These are phyloP conservation scores for Poeciliopsis gracilis DNA, from an alignment of 2,797 vertebrate species.

Conservation along the genomic window DNA sequence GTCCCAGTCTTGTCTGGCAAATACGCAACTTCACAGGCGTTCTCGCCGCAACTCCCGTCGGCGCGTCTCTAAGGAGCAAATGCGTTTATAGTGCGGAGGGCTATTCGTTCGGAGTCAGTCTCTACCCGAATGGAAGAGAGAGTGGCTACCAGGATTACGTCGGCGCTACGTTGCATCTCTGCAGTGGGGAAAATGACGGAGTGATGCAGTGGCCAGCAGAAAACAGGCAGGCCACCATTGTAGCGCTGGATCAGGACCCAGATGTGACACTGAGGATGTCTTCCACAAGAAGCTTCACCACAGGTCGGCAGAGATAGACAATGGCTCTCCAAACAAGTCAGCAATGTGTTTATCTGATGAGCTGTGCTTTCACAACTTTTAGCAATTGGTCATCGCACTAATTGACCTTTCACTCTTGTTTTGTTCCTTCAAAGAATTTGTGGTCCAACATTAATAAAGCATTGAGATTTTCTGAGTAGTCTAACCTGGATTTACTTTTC, in stretches of 20 bases:
- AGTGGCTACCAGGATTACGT: conserved; percentile 45
- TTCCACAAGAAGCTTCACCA: conserved; percentile 85
- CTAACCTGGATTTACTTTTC: background rate
- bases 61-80: conserved; percentile 30
- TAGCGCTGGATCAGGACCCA: conserved; percentile 86
- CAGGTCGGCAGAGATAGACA: conserved; percentile 49
- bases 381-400: background rate
- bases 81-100: conserved; percentile 88
- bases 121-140: conserved; percentile 75
- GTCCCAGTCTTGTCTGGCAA: conserved; percentile 86
- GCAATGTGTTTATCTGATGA: background rate
- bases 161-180: conserved; percentile 83
- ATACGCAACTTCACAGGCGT: conserved; percentile 80
- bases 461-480: background rate
- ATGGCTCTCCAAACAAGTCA: background rate
- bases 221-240: conserved; percentile 83
- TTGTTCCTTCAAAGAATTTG: background rate
- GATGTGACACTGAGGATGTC: conserved; percentile 87
- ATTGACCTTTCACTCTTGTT: background rate
- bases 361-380: background rate
- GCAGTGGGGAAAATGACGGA: conserved; percentile 87
- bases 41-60: conserved; percentile 43
- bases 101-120: conserved; percentile 82
- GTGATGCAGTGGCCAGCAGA: conserved; percentile 88
- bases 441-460: background rate